Conservation (phyloP, 2,113 vertebrate genomes). For the Caloenas nicobarica region DNA sequence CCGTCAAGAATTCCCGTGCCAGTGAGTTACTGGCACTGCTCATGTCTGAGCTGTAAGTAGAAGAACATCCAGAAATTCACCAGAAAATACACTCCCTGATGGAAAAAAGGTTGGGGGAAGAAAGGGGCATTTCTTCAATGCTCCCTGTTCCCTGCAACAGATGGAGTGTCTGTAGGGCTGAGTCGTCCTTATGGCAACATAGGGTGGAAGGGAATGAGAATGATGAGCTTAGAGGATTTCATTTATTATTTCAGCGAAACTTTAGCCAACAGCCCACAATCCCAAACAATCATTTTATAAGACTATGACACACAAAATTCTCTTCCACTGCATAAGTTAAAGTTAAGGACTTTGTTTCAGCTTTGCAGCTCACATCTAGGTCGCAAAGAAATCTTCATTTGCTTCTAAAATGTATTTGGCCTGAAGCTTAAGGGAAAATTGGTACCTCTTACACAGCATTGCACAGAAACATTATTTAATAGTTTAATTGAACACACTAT, state of each 20-base stretch:
- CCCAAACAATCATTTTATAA: not conserved
- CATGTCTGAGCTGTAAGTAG: slow-evolving; percentile 90
- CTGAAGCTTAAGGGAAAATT: not conserved
- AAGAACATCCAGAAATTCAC: not conserved
- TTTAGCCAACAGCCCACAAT: not conserved
- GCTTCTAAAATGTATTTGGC: not conserved
- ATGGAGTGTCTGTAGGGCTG: not conserved
- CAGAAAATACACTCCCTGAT: not conserved
- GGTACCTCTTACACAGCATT: not conserved
- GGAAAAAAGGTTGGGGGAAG: not conserved
- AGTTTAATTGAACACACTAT: not conserved
- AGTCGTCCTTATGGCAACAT: not conserved
- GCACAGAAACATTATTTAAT: not conserved
- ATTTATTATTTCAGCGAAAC: not conserved
- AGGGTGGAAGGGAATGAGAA: not conserved
- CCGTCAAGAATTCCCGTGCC: slow-evolving; percentile 95
- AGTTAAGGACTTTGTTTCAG: not conserved
- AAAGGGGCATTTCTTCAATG: not conserved
- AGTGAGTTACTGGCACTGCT: slow-evolving; percentile 94
- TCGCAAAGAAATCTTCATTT: too few species aligned
- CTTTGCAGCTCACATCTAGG: too few species aligned
- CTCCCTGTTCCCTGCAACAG: not conserved
- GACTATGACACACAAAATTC: not conserved
- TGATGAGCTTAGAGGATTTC: not conserved
- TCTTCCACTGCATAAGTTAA: not conserved